phyloP scores from a whole-genome alignment of 2,113 vertebrate species.

The Crypturellus undulatus region DNA sequence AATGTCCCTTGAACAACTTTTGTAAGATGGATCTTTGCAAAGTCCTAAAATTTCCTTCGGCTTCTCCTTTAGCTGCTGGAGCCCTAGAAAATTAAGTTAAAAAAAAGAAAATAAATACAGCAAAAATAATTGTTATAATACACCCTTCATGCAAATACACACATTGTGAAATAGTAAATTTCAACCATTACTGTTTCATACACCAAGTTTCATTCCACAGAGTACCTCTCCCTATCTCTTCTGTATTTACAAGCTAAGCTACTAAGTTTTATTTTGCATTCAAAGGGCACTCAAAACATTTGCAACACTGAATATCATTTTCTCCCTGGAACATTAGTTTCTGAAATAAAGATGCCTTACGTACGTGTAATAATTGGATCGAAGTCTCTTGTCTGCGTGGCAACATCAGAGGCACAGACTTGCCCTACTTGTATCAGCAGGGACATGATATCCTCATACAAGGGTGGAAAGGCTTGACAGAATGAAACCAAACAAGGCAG shows the following conservation, averaged over 20 bases:
- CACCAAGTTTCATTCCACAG: not conserved
- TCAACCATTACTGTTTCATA: not conserved
- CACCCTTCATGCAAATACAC: rapidly evolving
- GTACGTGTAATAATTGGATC: conserved; percentile 95
- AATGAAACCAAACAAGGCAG: conserved; percentile 95
- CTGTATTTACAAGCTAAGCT: not conserved
- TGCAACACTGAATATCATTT: not conserved
- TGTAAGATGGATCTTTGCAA: conserved; percentile 77
- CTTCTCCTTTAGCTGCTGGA: conserved; percentile 92
- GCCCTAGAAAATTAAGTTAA: conserved; percentile 76
- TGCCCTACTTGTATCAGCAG: conserved; percentile 96
- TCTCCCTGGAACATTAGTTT: not conserved
- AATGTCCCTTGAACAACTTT: conserved; percentile 80
- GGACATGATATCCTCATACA: conserved; percentile 94
- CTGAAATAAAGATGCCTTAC: conserved; percentile 32
- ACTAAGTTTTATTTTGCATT: not conserved
- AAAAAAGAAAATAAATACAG: not conserved
- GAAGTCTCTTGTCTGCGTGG: conserved; percentile 91
- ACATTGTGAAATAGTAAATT: not conserved
- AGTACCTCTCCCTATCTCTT: not conserved
- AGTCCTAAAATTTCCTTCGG: conserved; percentile 77
- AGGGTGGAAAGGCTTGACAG: conserved; percentile 95
- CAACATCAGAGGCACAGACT: conserved; percentile 95
- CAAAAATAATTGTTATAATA: not conserved
- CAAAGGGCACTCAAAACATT: not conserved